Evolutionary conservation across 2,888 invertebrate genomes (phyloP).

Genomic region (Platycnemis pennipes): DNA sequence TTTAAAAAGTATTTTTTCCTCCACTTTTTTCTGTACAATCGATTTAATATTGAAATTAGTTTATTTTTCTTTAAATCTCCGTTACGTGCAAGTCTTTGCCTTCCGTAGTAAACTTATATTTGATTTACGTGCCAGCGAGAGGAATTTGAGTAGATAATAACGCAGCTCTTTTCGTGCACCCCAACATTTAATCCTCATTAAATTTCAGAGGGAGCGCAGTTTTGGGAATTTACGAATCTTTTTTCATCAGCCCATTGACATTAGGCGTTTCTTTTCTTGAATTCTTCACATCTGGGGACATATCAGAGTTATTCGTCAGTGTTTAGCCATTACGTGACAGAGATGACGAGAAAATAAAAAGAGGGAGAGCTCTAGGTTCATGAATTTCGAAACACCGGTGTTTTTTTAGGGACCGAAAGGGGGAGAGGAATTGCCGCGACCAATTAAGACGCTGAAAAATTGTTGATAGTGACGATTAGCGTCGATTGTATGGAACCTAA

Average conservation of each 20-base stretch:
- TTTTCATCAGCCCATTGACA: neutral
- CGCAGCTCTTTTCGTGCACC: too few species aligned
- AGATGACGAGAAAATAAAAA: too few species aligned
- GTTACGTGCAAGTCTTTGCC: too few species aligned
- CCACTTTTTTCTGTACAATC: too few species aligned
- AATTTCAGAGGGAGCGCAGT: neutral
- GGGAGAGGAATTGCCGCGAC: neutral
- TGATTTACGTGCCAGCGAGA: too few species aligned
- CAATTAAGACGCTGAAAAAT: neutral
- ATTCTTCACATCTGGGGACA: neutral
- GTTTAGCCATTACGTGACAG: neutral
- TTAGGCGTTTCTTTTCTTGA: neutral
- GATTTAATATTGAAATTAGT: too few species aligned
- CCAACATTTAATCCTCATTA: too few species aligned
- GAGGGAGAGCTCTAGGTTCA: too few species aligned
- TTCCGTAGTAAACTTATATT: too few species aligned
- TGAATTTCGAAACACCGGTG: neutral
- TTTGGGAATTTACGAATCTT: neutral
- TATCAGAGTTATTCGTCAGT: neutral
- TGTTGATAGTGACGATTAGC: neutral
- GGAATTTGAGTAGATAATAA: too few species aligned
- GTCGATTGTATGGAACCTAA: neutral
- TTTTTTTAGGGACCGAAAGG: neutral
- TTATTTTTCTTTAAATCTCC: too few species aligned
- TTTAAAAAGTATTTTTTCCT: too few species aligned